Conservation (phyloP, 1,140 invertebrate genomes). For the Gryllus bimaculatus region DNA sequence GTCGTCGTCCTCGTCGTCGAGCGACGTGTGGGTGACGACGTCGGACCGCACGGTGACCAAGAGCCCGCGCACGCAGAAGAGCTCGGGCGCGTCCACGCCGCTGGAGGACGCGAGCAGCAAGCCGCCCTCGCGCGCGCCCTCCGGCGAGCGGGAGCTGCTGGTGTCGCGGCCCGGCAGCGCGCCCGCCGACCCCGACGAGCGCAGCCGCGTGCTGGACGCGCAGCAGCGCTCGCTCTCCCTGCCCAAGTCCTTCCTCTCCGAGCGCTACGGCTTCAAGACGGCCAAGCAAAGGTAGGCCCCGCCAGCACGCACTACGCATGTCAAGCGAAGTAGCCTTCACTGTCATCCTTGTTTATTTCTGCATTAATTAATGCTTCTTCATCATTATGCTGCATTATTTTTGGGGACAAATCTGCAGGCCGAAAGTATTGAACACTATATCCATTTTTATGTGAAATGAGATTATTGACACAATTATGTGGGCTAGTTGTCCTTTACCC, state of each 20-base stretch:
- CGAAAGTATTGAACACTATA: too few relatives aligned
- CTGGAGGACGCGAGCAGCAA: constrained; percentile 16
- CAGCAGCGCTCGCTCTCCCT: constrained; percentile 51
- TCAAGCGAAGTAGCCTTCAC: too few relatives aligned
- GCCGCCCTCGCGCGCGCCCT: constrained; percentile 8
- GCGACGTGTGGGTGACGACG: constrained; percentile 44
- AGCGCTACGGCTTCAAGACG: constrained; percentile 24
- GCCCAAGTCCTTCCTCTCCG: constrained; percentile 51
- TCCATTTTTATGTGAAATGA: too few relatives aligned
- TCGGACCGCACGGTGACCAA: constrained; percentile 41
- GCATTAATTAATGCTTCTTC: too few relatives aligned
- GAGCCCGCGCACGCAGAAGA: constrained; percentile 38
- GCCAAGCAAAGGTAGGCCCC: constrained; percentile 14
- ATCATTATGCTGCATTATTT: too few relatives aligned
- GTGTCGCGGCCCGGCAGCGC: constrained; percentile 41
- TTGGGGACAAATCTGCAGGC: too few relatives aligned
- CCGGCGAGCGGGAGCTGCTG: background rate
- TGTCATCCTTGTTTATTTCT: too few relatives aligned
- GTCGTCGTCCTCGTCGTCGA: constrained; percentile 43
- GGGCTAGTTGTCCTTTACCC: too few relatives aligned
- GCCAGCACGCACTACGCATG: background rate
- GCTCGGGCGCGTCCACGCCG: constrained; percentile 42
- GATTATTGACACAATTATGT: too few relatives aligned
- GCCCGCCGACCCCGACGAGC: constrained; percentile 33
- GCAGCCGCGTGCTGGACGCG: constrained; percentile 31